Base-by-base conservation (phyloP, 2,797 vertebrate genomes). In the Sebastes hubbsi region DNA sequence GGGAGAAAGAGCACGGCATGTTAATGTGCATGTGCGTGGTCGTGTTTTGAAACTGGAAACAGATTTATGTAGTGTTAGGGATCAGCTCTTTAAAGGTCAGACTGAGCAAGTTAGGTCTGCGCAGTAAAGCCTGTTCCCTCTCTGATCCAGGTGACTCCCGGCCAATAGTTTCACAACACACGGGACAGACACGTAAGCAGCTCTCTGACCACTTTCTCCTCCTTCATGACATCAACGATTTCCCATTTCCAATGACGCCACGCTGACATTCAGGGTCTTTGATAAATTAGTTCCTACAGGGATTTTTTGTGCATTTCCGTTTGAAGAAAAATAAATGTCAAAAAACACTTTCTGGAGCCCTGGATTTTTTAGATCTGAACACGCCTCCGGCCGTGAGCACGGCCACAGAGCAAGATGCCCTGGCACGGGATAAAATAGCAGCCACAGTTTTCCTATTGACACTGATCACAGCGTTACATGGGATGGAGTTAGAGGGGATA, bases 31-130 rank as follows among this genome's bases (percentile, higher is more conserved):
- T 82, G 75, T 81, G 80, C 77, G 25, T 59, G 36, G 65, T 71
- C 6, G 60, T 81, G 87, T 86, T 90, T 76, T 83, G 68, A 91
- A 90, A 90, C 87, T 89, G 55, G 54, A 91, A 92, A 86, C 86
- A 90, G 85, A 89, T 91, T 91, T 87, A 89, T 76, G 78, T 68
- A 32, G 75, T 77, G 71, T 87, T 78, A 10, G 34, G 75, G 86
- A 89, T 91, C 83, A 82, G 84, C 75, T 82, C 72, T 81, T 68
- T 74, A 88, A 91, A 94, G 91, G 88, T 91, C 90, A 86, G 46
- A 52, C 55, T 71, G 66, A 88, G 69, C 34, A 68, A 72, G 72
- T 70, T 69, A 67, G 80, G 67, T 62, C 56, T 27, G n/a, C 81
- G 60, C 42, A 54, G 70, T 78, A 77, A 89, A 85, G 30, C 56